Evolutionary conservation across 2,113 vertebrate species (phyloP), one percentile per base, ranked within the genome.

Genomic region (Scomber colias): DNA sequence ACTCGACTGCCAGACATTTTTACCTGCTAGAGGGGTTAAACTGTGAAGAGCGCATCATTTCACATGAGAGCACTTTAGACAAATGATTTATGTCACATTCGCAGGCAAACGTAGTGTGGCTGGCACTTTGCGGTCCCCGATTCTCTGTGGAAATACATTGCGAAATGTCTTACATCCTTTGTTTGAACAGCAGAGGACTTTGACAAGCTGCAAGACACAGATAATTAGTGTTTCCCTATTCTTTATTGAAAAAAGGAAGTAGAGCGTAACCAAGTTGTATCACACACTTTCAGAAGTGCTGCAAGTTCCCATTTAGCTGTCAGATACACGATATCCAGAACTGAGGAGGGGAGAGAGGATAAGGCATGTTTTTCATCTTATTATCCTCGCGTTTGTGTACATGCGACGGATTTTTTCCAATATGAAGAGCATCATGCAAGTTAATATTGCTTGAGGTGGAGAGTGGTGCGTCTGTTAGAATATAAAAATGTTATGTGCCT

Each of bases 61-160:
- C 55, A 71, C 61, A 65, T 40, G 35, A 27, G 55, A 78, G 61
- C 53, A 44, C 75, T 76, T 64, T 15, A 75, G 51, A 57, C 45
- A 62, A 60, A 64, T 51, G 77, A 81, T 76, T 84, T 35, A 73
- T 68, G 53, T 66, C 59, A 80, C 79, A 50, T 62, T 61, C 63
- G 44, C 56, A 62, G 40, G 71, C 54, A 24, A 64, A 73, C 56
- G 68, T 54, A 72, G 65, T 21, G 31, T 44, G 76, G 63, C 73
- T 56, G 67, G 50, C 71, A 57, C 21, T 11, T 56, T n/a, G 1
- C 0, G 0, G 19, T 51, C 30, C 62, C 14, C 3, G 24, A 55
- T 56, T 51, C 70, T 75, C 73, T 27, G 59, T 62, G 45, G 60
- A 63, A 66, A 71, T 6, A 16, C 1, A 0, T 50, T 54, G 40